A percentile compares a stretch with the other conserved stretches of the same genome.
These are phyloP conservation scores for Microcebus tavaratra DNA, from an alignment of 2,113 vertebrate genomes.

Conservation along the genomic window DNA sequence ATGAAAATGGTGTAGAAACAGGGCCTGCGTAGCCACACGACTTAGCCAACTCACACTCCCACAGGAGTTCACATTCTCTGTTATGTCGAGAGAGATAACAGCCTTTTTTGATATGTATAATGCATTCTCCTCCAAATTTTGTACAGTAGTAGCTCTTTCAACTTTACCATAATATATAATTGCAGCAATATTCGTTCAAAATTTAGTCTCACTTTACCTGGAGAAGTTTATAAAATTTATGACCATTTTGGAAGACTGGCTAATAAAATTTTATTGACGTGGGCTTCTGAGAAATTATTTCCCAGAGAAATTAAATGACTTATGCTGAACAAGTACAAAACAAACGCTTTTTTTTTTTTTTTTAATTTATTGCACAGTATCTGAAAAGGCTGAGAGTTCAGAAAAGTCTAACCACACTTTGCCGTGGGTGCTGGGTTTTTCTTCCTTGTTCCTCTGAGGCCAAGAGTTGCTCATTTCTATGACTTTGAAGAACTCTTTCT, in stretches of 20 bases:
- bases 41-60: neutral
- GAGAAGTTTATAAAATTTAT: neutral
- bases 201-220: neutral
- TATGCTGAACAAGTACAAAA: neutral
- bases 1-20: neutral
- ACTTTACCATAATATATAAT: neutral
- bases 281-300: neutral
- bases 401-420: neutral
- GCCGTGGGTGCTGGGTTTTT: neutral
- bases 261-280: neutral
- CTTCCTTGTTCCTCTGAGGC: neutral
- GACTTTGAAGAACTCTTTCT: neutral
- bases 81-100: no score
- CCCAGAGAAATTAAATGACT: neutral
- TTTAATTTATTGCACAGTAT: neutral
- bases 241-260: neutral
- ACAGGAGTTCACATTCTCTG: neutral
- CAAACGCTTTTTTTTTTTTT: neutral
- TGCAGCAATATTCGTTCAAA: neutral
- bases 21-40: rapidly evolving
- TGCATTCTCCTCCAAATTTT: neutral
- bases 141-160: neutral
- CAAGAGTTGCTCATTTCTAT: neutral
- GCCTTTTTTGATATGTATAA: neutral
- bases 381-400: neutral